Evolutionary conservation across 2,113 vertebrate species (phyloP).

Genomic region (Phrynosoma platyrhinos): DNA sequence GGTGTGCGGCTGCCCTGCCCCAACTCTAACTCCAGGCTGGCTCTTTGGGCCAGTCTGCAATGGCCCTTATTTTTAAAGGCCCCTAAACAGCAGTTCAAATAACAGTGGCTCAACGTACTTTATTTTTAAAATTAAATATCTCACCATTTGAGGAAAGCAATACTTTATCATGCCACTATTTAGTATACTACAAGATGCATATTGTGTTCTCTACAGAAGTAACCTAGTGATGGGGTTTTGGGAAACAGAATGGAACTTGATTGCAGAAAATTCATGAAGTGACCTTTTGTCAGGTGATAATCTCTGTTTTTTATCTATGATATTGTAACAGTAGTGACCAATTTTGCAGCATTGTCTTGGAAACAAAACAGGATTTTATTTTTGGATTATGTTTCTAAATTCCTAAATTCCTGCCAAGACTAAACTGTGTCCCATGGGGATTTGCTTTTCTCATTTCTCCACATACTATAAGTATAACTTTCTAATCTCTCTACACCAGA

Average conservation of each 20-base stretch:
- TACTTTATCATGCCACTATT: neutral
- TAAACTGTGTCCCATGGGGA: neutral
- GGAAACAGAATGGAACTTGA: neutral
- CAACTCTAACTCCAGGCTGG: no score
- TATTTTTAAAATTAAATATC: neutral
- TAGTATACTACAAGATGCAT: neutral
- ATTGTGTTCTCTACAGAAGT: neutral
- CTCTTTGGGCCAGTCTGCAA: no score
- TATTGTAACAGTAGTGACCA: neutral
- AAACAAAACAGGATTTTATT: slow-evolving; percentile 2
- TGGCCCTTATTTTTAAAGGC: neutral
- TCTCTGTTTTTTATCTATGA: neutral
- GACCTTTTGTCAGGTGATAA: neutral
- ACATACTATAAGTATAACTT: neutral
- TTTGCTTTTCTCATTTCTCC: neutral
- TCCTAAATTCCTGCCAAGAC: neutral
- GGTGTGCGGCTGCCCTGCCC: no score
- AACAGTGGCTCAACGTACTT: neutral
- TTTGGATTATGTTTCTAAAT: neutral
- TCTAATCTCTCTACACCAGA: neutral
- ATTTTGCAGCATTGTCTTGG: neutral
- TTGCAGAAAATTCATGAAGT: neutral
- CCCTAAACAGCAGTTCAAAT: neutral
- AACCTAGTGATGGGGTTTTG: neutral
- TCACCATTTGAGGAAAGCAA: neutral